Evolutionary conservation across 2,797 vertebrate species (phyloP), one percentile per base, ranked within the genome.

Genomic region (Artibeus jamaicensis): DNA sequence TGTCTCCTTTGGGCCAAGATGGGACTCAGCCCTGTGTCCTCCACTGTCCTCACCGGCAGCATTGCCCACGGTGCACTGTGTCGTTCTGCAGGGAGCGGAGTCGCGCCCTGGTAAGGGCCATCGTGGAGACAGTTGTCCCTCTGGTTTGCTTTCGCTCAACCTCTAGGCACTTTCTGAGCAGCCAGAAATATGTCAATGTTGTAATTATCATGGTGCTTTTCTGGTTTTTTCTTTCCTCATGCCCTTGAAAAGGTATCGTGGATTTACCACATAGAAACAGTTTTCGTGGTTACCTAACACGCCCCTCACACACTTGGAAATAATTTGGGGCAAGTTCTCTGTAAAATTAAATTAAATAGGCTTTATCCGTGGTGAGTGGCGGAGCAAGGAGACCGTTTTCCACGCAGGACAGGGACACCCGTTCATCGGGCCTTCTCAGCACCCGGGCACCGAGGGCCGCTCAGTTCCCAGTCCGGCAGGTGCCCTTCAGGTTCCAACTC

Each of bases 1-100:
- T 3, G 4, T 4, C 39, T 29, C 55, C 44, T n/a, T 16, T 0
- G 18, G 10, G 76, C 8, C 68, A 59, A 8, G 42, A 6, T 1
- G 5, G 22, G 83, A 26, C 50, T 14, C 0, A 0, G 42, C 9
- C 3, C 6, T 29, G 57, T 5, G 3, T 8, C 77, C 19, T 4
- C n/a, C 2, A 2, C 0, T 0, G 7, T n/a, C 18, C 78, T 15
- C 37, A 55, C n/a, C 9, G 3, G 0, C 3, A 19, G 57, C 1
- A 10, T 77, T 24, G 55, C 26, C n/a, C 12, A 10, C 0, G 21
- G 1, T 0, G 1, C 12, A 5, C 26, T 8, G 14, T 14, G 71
- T 6, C 4, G 26, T 48, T n/a, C 2, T 1, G 5, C 37, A 15
- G 21, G 2, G n/a, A 18, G 8, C 0, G 3, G 57, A 68, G 32